A percentile compares a stretch with the other conserved stretches of the same genome.
These are phyloP conservation scores for Orchestia grillus DNA, from an alignment of 1,140 invertebrate species.

Conservation along the genomic window DNA sequence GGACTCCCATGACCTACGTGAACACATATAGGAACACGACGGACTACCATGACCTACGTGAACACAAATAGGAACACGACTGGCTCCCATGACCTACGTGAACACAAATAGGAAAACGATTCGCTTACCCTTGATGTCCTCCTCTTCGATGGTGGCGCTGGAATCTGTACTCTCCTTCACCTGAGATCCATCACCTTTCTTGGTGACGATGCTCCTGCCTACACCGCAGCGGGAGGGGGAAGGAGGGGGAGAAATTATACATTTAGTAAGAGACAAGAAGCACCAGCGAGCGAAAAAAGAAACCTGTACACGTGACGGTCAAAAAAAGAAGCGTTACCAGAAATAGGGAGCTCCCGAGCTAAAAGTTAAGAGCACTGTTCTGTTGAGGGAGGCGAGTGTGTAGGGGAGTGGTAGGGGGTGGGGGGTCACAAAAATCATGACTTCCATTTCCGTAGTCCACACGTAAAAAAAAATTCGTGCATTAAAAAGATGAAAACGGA, in stretches of 20 bases:
- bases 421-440: too few species aligned
- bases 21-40: too few species aligned
- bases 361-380: neutral
- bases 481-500: too few species aligned
- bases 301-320: neutral
- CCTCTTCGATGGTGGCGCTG: conserved; percentile 92
- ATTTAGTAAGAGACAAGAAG: neutral
- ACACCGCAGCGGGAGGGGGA: conserved; percentile 65
- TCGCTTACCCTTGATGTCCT: conserved; percentile 87
- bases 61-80: neutral
- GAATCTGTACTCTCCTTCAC: conserved; percentile 95
- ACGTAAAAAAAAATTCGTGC: too few species aligned
- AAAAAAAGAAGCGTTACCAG: neutral
- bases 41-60: neutral
- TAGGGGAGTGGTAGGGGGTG: too few species aligned
- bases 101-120: conserved; percentile 57
- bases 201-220: conserved; percentile 89
- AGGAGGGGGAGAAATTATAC: neutral
- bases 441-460: too few species aligned
- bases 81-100: neutral
- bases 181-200: conserved; percentile 93
- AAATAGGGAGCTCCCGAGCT: neutral
- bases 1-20: neutral
- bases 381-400: neutral
- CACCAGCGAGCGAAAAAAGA: neutral